Conservation (phyloP, 2,113 vertebrate genomes). For the Entomyzon cyanotis region DNA sequence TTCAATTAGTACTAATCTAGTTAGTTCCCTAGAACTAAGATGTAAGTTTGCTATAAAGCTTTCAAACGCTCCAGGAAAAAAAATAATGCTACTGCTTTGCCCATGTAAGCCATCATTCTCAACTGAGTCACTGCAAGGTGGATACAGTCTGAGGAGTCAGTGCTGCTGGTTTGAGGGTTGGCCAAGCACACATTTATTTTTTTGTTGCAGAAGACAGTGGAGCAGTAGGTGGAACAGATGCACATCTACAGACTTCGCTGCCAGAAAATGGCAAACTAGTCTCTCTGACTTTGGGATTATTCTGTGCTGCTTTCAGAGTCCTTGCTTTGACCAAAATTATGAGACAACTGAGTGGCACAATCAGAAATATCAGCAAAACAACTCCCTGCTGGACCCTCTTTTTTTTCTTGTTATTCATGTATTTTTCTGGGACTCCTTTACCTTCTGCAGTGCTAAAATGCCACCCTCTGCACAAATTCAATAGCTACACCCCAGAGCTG, state of each 20-base stretch:
- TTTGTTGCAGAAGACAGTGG: not conserved
- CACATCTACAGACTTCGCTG: not conserved
- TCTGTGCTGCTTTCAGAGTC: not conserved
- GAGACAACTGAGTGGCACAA: not conserved
- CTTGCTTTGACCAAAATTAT: not conserved
- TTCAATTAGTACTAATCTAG: not conserved
- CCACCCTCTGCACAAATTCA: conserved; percentile 12
- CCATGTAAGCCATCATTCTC: not conserved
- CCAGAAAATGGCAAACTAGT: not conserved
- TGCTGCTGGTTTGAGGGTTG: not conserved
- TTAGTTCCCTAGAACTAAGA: not conserved
- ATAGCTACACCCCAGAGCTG: not conserved
- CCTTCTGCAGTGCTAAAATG: not conserved
- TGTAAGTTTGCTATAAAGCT: not conserved
- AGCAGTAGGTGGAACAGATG: not conserved
- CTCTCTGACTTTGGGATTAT: not conserved
- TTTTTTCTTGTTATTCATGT: not conserved
- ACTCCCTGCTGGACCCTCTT: not conserved
- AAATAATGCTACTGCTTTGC: not conserved
- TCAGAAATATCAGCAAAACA: not conserved
- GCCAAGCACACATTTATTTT: not conserved
- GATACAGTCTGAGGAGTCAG: not conserved
- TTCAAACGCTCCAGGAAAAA: not conserved
- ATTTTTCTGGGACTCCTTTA: not conserved
- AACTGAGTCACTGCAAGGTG: not conserved